These are phyloP conservation scores for Aspiorhynchus laticeps DNA, from an alignment of 2,113 vertebrate species.

Conservation along the genomic window DNA sequence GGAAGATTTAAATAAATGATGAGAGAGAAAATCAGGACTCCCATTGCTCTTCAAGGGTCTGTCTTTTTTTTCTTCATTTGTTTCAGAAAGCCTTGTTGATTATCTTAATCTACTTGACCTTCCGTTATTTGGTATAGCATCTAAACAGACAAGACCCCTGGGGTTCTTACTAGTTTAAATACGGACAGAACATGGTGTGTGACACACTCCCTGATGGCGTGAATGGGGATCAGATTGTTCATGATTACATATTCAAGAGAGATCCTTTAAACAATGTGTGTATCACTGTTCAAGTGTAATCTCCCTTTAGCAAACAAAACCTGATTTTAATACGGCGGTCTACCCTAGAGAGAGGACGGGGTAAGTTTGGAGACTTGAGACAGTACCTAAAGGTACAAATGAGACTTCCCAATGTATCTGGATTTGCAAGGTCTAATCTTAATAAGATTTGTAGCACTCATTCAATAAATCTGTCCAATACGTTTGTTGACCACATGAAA, in stretches of 20 bases:
- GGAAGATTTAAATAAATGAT: conserved; percentile 59
- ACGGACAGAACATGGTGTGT: conserved; percentile 49
- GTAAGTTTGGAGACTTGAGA: neutral
- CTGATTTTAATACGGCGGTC: conserved; percentile 37
- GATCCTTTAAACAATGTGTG: conserved; percentile 54
- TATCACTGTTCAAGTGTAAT: conserved; percentile 49
- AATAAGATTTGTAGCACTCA: neutral
- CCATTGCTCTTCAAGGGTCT: conserved; percentile 51
- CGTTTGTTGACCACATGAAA: neutral
- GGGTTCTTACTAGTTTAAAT: conserved; percentile 52
- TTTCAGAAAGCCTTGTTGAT: conserved; percentile 60
- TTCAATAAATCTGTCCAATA: neutral
- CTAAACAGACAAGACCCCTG: conserved; percentile 52
- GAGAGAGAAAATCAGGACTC: conserved; percentile 59
- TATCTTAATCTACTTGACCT: conserved; percentile 64
- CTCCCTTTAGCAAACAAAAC: conserved; percentile 39
- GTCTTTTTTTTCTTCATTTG: conserved; percentile 47
- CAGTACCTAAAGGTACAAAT: neutral
- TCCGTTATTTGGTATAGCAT: conserved; percentile 59
- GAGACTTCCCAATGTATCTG: neutral
- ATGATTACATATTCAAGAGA: conserved; percentile 57
- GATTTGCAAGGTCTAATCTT: conserved; percentile 8
- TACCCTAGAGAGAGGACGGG: conserved; percentile 10
- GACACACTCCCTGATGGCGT: conserved; percentile 38
- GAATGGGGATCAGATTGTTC: conserved; percentile 57